Percentiles rank a stretch among this genome's conserved stretches.
Conservation (phyloP, 2,797 vertebrate species). For the Anableps anableps region DNA sequence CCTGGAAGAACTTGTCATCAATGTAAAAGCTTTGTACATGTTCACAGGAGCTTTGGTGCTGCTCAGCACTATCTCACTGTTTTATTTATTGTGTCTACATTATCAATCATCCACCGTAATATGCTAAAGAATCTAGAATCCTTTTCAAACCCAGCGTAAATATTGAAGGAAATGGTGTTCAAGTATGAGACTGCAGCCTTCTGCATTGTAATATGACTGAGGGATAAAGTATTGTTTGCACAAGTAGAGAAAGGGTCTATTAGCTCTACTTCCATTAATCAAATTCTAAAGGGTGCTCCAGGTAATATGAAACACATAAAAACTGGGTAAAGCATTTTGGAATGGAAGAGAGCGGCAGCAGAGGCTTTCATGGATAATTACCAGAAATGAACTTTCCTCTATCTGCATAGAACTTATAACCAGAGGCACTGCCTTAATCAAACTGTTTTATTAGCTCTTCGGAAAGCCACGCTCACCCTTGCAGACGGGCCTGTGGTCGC, state of each 20-base stretch:
- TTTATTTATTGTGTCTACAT: slow-evolving; percentile 9
- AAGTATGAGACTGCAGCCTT: slow-evolving; percentile 49
- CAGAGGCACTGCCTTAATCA: slow-evolving; percentile 76
- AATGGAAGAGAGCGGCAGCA: slow-evolving; percentile 53
- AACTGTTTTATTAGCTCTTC: slow-evolving; percentile 71
- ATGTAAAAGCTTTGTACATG: slow-evolving; percentile 12
- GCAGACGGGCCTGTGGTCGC: slow-evolving; percentile 96
- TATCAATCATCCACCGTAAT: background rate
- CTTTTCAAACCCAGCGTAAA: slow-evolving; percentile 37
- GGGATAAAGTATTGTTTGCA: slow-evolving; percentile 66
- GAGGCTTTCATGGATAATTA: slow-evolving; percentile 77
- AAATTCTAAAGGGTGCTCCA: slow-evolving; percentile 70
- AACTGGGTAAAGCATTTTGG: slow-evolving; percentile 45
- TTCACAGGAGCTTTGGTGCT: background rate
- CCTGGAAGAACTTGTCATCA: slow-evolving; percentile 6
- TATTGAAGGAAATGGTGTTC: slow-evolving; percentile 33
- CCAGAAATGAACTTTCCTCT: slow-evolving; percentile 72
- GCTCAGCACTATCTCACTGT: background rate
- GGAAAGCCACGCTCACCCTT: slow-evolving; percentile 87
- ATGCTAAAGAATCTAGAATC: background rate
- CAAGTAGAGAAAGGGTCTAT: slow-evolving; percentile 58
- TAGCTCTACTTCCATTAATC: slow-evolving; percentile 73
- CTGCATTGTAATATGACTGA: slow-evolving; percentile 58
- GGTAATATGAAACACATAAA: slow-evolving; percentile 65
- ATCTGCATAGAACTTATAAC: slow-evolving; percentile 68